Base-by-base conservation (phyloP, 1,140 invertebrate species). In the Gryllus bimaculatus region DNA sequence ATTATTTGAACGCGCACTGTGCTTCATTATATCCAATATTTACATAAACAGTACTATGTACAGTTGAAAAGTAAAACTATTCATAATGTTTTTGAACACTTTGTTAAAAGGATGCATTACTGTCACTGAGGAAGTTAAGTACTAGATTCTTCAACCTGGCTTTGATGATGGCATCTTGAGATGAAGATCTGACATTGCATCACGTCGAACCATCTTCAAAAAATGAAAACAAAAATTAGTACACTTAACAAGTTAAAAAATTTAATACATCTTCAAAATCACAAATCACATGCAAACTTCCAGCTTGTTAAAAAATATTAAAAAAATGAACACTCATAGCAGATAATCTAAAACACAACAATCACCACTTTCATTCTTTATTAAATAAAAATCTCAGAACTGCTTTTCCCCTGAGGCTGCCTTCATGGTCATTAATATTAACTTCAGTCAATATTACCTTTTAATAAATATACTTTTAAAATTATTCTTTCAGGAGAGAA, bases 61-160 rank as follows among this genome's bases (percentile, higher is more conserved):
- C 54, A 66, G 18, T 66, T 18, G 18, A 66, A 66, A 66, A 66
- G 54, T 66, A 10, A 66, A 10, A 13, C 54, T 13, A 13, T 66
- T 66, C 54, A 3, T 66, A 18, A 66, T 18, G 10, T 66, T 66
- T 66, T 13, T 13, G 10, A 66, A 66, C 18, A 66, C 10, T 18
- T 18, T 13, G 18, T 13, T 18, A 66, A 66, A n/a, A 66, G 10
- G 54, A 66, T 13, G 10, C 10, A 66, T 13, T 18, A 66, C 54
- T 18, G 54, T 66, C 54, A 10, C 18, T 66, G 54, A 66, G 54
- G 54, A 66, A 13, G 18, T 66, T 66, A 54, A 54, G 18, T 54
- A 77, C 12, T 77, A 18, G 18, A 77, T 49, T 79, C 66, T 79
- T 79, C 78, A 79, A 79, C 78, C 73, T 79, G 78, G 78, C 49